phyloP scores from a whole-genome alignment of 1,140 invertebrate genomes.

The Cryptotermes secundus region DNA sequence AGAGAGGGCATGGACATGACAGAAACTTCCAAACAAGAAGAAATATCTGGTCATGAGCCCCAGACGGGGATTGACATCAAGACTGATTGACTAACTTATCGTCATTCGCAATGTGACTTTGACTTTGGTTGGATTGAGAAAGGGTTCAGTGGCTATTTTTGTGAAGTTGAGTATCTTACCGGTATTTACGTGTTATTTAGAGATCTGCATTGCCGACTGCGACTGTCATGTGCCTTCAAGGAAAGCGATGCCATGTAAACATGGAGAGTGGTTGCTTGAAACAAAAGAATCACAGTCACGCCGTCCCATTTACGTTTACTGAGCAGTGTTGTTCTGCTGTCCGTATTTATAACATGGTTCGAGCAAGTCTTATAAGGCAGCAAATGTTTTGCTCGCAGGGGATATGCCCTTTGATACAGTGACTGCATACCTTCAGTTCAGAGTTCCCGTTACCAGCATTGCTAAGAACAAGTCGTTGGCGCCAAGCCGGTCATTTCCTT shows the following conservation, averaged over 20 bases:
- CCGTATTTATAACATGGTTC: neutral
- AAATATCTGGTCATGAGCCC: too few relatives aligned
- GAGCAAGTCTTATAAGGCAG: neutral
- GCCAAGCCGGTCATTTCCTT: neutral
- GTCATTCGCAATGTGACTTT: too few relatives aligned
- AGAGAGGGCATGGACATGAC: too few relatives aligned
- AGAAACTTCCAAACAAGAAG: too few relatives aligned
- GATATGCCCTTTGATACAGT: neutral
- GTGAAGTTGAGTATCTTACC: too few relatives aligned
- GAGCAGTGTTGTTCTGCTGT: neutral
- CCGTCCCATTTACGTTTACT: neutral
- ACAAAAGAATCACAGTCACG: neutral
- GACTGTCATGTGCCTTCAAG: neutral
- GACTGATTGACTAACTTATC: too few relatives aligned
- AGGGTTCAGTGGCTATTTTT: too few relatives aligned
- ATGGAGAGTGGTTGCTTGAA: neutral
- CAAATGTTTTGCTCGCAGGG: neutral
- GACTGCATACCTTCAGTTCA: neutral
- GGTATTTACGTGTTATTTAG: too few relatives aligned
- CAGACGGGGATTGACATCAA: too few relatives aligned
- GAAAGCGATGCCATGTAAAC: neutral
- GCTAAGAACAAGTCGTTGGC: conserved; percentile 13
- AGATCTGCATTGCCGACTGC: neutral
- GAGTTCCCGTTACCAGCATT: neutral
- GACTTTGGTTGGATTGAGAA: too few relatives aligned